Evolutionary conservation across 2,113 vertebrate species (phyloP), one percentile per base, ranked within the genome.

Genomic region (Amblyornis subalaris): DNA sequence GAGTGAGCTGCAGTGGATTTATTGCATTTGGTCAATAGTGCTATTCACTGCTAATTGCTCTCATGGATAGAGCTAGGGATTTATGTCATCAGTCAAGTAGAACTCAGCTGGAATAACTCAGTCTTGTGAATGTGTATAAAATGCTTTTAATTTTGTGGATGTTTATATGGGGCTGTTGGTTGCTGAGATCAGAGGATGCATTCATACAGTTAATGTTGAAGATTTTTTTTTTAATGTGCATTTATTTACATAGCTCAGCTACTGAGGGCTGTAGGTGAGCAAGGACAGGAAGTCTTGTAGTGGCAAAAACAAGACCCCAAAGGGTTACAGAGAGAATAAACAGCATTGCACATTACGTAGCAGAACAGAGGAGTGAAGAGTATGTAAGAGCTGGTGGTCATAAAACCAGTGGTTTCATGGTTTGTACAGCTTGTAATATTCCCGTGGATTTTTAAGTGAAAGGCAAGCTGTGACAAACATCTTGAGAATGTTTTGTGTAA

Each of bases 381-480:
- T 74, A 48, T 58, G n/a, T 76, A 26, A 81, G 66, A 7, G 15
- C 21, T 89, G 45, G 22, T 78, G 48, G 38, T 67, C 24, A 29
- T 54, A 35, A 77, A 87, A 15, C 12, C 11, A 38, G 29, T 29
- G 61, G 53, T 81, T 94, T 84, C 48, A 3, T 74, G 10, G 21
- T 72, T 89, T 67, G 35, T 82, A 11, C 53, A 50, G 36, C 45
- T 82, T 65, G 15, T 65, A 69, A 35, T 72, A 58, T 89, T 93
- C 81, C 58, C 74, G 42, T 89, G 66, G 62, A 78, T 89, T 93
- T 89, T 88, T 91, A 76, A 94, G 74, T 94, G 81, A 88, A 91
- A 89, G 50, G 45, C 95, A 94, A 94, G 81, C 74, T 96, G 90
- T 95, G 90, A 85, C 62, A 94, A 95, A 61, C 78, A 70, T 89